Base-by-base conservation (phyloP, 2,113 vertebrate genomes). In the Apaloderma vittatum region DNA sequence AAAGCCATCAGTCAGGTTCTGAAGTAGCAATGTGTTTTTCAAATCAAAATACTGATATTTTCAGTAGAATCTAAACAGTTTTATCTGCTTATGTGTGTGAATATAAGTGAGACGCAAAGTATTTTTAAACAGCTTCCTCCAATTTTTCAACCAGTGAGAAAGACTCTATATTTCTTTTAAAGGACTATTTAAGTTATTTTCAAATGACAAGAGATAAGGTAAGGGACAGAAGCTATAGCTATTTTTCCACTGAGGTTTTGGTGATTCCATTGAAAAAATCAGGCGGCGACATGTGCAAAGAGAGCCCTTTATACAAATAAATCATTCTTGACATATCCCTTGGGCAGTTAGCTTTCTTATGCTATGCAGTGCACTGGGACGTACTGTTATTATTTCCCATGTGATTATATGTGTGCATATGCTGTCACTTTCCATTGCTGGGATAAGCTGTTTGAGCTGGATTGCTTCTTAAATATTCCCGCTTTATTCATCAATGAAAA, bases 251-350 rank as follows among this genome's bases (percentile, higher is more conserved):
- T 2, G 8, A 90, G 45, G 32, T 79, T 86, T 86, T 54, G 70
- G n/a, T 1, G 9, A 88, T 93, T 88, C 73, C 59, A 29, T 73
- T 97, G 95, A 94, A 95, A 89, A 97, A 97, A 94, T 94, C 78
- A 66, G 65, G 36, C n/a, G 3, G 46, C 97, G 93, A 96, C 90
- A 94, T 88, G 86, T 74, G 62, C 86, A 95, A 94, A 54, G 71
- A 76, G 83, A 94, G 63, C 40, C 36, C 24, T 88, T 59, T 91
- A 88, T 34, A 86, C 70, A 78, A 89, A 95, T 97, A 97, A 97
- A 97, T 98, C 91, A 94, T 93, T 98, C 91, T 94, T 94, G 98
- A 98, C 97, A 96, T 77, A 86, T 90, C 95, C 95, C 95, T 95
- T 97, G 96, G 97, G 97, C 97, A 57, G 6, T 58, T 96, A 85